Conservation (phyloP, 2,797 vertebrate species). For the Hydrophis major region DNA sequence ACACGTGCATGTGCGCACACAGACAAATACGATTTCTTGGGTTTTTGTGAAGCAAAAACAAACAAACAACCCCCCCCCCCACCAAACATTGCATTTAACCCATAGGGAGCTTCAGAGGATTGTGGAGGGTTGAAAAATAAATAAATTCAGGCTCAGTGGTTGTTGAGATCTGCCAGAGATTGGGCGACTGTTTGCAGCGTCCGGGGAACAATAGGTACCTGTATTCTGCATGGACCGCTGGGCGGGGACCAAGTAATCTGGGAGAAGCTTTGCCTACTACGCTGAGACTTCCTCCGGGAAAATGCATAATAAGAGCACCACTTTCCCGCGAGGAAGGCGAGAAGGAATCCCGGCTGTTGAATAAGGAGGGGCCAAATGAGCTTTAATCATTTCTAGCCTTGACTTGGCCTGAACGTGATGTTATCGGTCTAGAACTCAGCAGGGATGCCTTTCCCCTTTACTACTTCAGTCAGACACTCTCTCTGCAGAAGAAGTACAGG, state of each 20-base stretch:
- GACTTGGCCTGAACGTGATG: constrained; percentile 73
- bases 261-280: constrained; percentile 72
- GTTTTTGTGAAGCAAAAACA: background rate
- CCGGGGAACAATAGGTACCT: constrained; percentile 83
- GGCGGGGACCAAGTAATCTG: constrained; percentile 71
- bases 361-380: constrained; percentile 68
- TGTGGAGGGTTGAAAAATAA: constrained; percentile 72
- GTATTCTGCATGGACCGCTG: constrained; percentile 77
- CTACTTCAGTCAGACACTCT: background rate
- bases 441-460: constrained; percentile 38
- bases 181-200: constrained; percentile 80
- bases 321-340: constrained; percentile 52
- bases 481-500: background rate
- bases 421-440: constrained; percentile 70
- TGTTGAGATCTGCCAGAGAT: constrained; percentile 80
- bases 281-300: constrained; percentile 70
- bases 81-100: background rate
- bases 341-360: constrained; percentile 57
- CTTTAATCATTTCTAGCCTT: constrained; percentile 76
- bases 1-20: background rate
- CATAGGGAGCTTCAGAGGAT: constrained; percentile 52
- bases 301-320: constrained; percentile 72
- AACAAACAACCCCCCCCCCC: background rate
- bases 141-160: constrained; percentile 75
- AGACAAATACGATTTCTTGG: background rate